Percentiles rank a stretch among this genome's conserved stretches.
Evolutionary conservation across 1,140 invertebrate species (phyloP).

Genomic region (Pararge aegeria): DNA sequence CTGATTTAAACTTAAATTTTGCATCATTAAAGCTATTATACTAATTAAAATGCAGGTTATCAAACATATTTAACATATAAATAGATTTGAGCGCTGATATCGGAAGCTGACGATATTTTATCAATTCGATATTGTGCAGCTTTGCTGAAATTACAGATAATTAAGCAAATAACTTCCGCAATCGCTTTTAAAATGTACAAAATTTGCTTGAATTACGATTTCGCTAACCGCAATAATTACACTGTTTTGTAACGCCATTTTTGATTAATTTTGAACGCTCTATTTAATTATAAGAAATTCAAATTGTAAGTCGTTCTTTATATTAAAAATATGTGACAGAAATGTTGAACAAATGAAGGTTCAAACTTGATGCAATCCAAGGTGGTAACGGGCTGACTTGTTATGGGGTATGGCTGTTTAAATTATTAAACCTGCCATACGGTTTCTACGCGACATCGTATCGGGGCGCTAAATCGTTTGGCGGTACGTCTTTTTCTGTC

Average conservation of each 20-base stretch:
- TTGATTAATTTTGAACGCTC: too few relatives aligned
- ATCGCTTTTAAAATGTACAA: slow-evolving; percentile 3
- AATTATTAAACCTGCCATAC: too few relatives aligned
- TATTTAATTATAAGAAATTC: too few relatives aligned
- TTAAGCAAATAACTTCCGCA: slow-evolving; percentile 17
- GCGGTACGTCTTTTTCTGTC: too few relatives aligned
- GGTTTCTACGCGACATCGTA: too few relatives aligned
- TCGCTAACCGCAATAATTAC: slow-evolving; percentile 1
- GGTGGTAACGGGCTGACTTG: too few relatives aligned
- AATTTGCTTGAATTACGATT: slow-evolving; percentile 5
- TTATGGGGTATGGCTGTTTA: too few relatives aligned
- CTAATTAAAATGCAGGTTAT: slow-evolving; percentile 3
- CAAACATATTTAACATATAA: slow-evolving; percentile 1
- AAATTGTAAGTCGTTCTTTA: too few relatives aligned
- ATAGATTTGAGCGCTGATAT: neutral
- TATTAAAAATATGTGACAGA: too few relatives aligned
- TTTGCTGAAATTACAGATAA: slow-evolving; percentile 8
- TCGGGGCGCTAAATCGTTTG: too few relatives aligned
- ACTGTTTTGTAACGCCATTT: neutral
- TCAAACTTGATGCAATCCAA: too few relatives aligned
- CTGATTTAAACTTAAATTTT: neutral
- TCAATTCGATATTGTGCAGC: slow-evolving; percentile 2
- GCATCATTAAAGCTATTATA: neutral
- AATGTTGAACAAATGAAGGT: too few relatives aligned
- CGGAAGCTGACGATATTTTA: neutral